Base-by-base conservation (phyloP, 2,113 vertebrate genomes). In the Parus major region DNA sequence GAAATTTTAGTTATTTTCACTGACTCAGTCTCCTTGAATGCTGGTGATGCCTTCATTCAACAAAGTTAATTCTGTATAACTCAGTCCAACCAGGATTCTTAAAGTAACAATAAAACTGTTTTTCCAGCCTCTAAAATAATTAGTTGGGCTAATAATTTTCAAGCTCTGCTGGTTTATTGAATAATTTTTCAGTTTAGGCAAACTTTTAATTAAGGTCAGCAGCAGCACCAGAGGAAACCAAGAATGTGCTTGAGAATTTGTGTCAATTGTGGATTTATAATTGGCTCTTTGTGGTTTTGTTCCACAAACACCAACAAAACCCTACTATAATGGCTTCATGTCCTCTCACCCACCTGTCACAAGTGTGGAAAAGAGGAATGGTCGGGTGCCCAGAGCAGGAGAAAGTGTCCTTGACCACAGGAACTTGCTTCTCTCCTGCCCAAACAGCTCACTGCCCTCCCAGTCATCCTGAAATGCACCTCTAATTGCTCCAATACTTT, bases 241-340 rank as follows among this genome's bases (percentile, higher is more conserved):
- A 91, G 87, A 92, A 93, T n/a, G 46, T 75, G 59, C 47, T 75
- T 80, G 71, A 90, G 84, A 95, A 95, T 59, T 24, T 77, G 41
- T 24, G 19, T 71, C 56, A 50, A 57, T 65, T n/a, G 70, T 80
- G 80, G 15, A 44, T 80, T 95, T 91, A 39, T 39, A 39, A 39
- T 39, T 39, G 39, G 39, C 39, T 39, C 11, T 39, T 65, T n/a
- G 70, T 80, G 80, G 15, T 41, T 80, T 95, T 91, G 27, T 56
- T 44, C 27, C 39, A 29, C 1, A 0, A 82, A 13, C 49, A 88
- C 33, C 44, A 78, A 4, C 9, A 64, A 56, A 77, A 24, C 10
- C 21, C 47, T 68, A 2, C 56, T 46, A 3, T 21, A 71, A 56
- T 16, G 35, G 52, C 49, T 87, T 78, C 41, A 33, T 65, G 28